These are phyloP conservation scores for Torymus aiolomorphi DNA, from an alignment of 2,888 invertebrate genomes.

Conservation along the genomic window DNA sequence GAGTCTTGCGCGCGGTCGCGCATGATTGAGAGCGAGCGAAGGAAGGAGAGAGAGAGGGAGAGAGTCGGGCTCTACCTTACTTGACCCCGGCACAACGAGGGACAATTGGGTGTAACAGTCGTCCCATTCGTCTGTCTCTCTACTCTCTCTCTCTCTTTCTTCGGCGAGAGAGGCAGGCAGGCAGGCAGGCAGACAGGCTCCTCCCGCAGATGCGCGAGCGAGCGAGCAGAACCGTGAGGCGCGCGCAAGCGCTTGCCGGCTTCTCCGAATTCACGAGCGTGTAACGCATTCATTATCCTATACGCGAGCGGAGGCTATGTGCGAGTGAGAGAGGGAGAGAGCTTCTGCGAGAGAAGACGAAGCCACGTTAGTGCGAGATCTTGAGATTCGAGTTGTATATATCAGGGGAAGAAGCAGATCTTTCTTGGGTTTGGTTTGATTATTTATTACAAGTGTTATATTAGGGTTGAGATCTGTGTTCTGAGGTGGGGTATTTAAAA, in stretches of 20 bases:
- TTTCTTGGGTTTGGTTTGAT: too few species aligned
- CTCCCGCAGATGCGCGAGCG: slow-evolving; percentile 20
- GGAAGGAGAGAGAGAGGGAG: slow-evolving; percentile 3
- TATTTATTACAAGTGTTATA: too few species aligned
- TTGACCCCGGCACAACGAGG: slow-evolving; percentile 75
- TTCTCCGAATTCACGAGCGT: slow-evolving; percentile 69
- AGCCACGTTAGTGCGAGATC: too few species aligned
- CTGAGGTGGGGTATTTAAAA: too few species aligned
- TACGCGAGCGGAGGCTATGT: slow-evolving; percentile 9
- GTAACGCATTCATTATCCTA: slow-evolving; percentile 68
- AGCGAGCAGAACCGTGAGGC: background rate
- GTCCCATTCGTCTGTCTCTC: slow-evolving; percentile 71
- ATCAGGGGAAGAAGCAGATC: too few species aligned
- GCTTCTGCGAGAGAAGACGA: too few species aligned
- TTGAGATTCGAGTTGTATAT: too few species aligned
- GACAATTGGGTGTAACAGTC: slow-evolving; percentile 76
- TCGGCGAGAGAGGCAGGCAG: slow-evolving; percentile 38
- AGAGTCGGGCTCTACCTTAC: slow-evolving; percentile 69
- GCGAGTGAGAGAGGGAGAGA: too few species aligned
- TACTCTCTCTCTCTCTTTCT: slow-evolving; percentile 49
- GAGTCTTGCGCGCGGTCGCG: background rate
- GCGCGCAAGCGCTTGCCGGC: slow-evolving; percentile 31
- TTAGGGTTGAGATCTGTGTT: too few species aligned
- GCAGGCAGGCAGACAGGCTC: slow-evolving; percentile 21
- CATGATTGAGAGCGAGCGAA: background rate